These are phyloP conservation scores for Melanaphis sacchari DNA, from an alignment of 1,140 invertebrate genomes.

Conservation along the genomic window DNA sequence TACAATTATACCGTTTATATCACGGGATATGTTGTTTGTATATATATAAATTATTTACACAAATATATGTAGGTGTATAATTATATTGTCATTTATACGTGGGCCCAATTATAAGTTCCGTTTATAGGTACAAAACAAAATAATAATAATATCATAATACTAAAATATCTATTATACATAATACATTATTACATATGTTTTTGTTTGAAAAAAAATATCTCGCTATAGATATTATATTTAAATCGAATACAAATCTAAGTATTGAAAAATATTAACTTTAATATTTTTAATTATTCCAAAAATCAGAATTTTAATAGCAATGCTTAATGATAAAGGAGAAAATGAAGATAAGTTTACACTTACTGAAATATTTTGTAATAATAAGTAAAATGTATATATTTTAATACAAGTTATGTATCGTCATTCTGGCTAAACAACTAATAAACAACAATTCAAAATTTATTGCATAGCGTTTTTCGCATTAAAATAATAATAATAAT, in stretches of 20 bases:
- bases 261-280: background rate
- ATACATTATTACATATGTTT: background rate
- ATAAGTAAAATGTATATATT: background rate
- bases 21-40: background rate
- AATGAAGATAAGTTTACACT: background rate
- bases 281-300: background rate
- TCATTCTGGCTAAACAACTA: no score
- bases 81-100: background rate
- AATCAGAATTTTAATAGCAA: background rate
- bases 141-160: background rate
- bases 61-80: background rate
- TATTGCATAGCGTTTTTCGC: background rate
- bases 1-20: background rate
- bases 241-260: background rate
- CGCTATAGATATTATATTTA: background rate
- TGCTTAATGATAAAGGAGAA: background rate
- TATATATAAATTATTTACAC: no score
- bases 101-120: background rate
- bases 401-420: background rate
- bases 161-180: no score
- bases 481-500: no score
- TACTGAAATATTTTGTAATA: background rate
- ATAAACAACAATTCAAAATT: background rate
- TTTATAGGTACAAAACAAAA: background rate
- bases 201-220: background rate